These are phyloP conservation scores for Entelurus aequoreus DNA, from an alignment of 2,113 vertebrate genomes.

Conservation along the genomic window DNA sequence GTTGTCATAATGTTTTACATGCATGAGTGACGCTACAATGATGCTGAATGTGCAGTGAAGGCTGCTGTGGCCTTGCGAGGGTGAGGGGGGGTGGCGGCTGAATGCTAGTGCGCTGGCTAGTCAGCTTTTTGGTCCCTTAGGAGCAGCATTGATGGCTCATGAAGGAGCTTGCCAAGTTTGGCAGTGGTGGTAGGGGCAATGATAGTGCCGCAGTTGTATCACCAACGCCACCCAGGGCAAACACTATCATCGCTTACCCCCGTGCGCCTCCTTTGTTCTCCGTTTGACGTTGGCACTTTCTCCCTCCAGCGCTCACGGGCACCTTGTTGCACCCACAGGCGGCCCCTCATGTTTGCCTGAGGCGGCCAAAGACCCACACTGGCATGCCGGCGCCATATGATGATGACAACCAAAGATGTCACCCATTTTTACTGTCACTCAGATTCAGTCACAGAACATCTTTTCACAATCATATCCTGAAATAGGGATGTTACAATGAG, in stretches of 20 bases:
- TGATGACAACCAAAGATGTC: background rate
- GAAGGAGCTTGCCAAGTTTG: conserved; percentile 55
- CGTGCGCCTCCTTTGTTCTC: conserved; percentile 64
- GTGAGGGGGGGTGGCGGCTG: conserved; percentile 50
- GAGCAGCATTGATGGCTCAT: conserved; percentile 48
- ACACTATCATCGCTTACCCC: background rate
- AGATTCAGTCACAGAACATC: no score
- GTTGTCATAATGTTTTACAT: background rate
- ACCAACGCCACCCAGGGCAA: background rate
- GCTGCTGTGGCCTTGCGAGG: conserved; percentile 56
- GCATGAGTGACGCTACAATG: background rate
- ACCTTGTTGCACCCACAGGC: conserved; percentile 44
- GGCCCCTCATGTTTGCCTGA: conserved; percentile 41
- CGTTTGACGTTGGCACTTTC: conserved; percentile 20
- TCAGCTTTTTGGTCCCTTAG: conserved; percentile 41
- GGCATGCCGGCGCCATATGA: conserved; percentile 14
- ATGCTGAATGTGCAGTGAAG: conserved; percentile 22
- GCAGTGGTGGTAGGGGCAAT: background rate
- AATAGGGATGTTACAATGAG: no score
- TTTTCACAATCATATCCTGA: no score
- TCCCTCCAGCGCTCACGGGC: conserved; percentile 28
- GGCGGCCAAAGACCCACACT: conserved; percentile 46
- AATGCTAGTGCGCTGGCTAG: conserved; percentile 59
- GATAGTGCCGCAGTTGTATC: conserved; percentile 52
- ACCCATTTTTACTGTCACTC: no score